Conservation (phyloP, 2,888 invertebrate genomes). For the Arctia plantaginis region DNA sequence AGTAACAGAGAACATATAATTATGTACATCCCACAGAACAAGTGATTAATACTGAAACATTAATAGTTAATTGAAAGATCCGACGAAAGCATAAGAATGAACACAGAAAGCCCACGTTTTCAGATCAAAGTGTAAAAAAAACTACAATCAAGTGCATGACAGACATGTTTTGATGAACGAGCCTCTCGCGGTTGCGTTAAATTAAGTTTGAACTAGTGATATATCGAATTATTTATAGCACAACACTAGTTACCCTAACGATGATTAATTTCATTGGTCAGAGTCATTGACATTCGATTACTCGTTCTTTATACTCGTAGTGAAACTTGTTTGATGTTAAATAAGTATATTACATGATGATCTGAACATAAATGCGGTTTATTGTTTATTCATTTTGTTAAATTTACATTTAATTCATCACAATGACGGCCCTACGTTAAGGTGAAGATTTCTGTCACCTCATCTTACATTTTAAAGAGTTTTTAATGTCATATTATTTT, state of each 20-base stretch:
- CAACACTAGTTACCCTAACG: slow-evolving; percentile 24
- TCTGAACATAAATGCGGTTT: neutral
- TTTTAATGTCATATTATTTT: no score
- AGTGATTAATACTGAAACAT: neutral
- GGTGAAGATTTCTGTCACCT: no score
- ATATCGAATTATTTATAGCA: slow-evolving; percentile 35
- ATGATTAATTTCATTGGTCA: slow-evolving; percentile 34
- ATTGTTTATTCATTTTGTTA: neutral
- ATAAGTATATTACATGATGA: neutral
- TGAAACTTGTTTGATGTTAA: slow-evolving; percentile 10
- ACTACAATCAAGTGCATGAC: slow-evolving; percentile 27
- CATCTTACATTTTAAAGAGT: no score
- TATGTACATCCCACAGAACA: no score
- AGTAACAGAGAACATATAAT: neutral
- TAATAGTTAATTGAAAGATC: slow-evolving; percentile 6
- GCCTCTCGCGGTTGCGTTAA: slow-evolving; percentile 14
- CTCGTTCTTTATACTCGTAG: slow-evolving; percentile 15
- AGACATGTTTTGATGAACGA: slow-evolving; percentile 31
- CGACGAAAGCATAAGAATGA: slow-evolving; percentile 2
- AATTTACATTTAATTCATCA: no score
- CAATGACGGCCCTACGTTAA: no score
- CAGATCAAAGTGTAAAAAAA: neutral
- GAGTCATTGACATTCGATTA: slow-evolving; percentile 35
- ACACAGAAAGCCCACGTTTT: slow-evolving; percentile 1
- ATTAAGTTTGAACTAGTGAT: slow-evolving; percentile 42